phyloP scores from a whole-genome alignment of 2,888 invertebrate species.

The Drosophila koepferae region DNA sequence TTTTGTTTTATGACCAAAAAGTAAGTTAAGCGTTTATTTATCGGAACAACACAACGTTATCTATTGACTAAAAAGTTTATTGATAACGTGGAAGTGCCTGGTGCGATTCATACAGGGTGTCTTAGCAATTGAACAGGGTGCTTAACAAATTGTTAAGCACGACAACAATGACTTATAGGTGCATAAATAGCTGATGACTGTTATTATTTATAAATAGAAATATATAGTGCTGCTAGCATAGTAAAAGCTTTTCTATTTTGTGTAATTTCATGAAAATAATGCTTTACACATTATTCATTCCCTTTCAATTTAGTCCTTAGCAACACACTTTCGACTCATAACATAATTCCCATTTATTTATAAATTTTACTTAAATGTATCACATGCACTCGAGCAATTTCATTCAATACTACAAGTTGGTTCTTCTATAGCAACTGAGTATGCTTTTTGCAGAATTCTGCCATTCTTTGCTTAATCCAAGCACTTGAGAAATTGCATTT shows the following conservation, averaged over 20 bases:
- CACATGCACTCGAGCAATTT: not conserved
- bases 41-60: slow-evolving; percentile 37
- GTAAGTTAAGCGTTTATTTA: slow-evolving; percentile 44
- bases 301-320: not conserved
- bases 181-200: too few relatives aligned
- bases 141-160: not conserved
- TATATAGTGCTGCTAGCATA: not conserved
- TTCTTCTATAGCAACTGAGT: not conserved
- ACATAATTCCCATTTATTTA: not conserved
- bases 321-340: not conserved
- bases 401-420: not conserved
- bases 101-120: slow-evolving; percentile 47
- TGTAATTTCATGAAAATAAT: too few relatives aligned
- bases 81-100: slow-evolving; percentile 25
- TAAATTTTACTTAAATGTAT: not conserved
- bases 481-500: slow-evolving; percentile 44
- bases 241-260: too few relatives aligned
- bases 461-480: slow-evolving; percentile 3
- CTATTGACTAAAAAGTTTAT: slow-evolving; percentile 35
- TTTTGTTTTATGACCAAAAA: slow-evolving; percentile 35
- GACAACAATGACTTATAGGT: too few relatives aligned
- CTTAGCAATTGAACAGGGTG: not conserved
- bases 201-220: too few relatives aligned
- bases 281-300: not conserved
- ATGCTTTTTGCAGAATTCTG: not conserved